Evolutionary conservation across 2,888 invertebrate genomes (phyloP).

Genomic region (Eupithecia inturbata): DNA sequence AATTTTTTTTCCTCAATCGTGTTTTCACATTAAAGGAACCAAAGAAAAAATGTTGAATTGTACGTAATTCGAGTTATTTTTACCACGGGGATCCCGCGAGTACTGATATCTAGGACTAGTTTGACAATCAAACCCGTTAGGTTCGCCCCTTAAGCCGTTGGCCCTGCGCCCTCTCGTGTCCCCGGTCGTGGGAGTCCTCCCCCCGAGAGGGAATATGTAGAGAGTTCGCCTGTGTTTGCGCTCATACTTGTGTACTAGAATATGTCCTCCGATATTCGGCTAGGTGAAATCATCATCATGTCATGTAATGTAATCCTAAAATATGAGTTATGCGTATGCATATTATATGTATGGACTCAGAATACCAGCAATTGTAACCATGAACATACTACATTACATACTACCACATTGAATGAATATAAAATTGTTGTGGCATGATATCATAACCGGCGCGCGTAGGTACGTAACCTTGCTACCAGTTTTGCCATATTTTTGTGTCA

Average conservation of each 20-base stretch:
- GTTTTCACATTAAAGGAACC: too few relatives aligned
- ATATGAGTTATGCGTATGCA: background rate
- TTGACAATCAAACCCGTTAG: too few relatives aligned
- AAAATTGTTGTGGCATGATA: constrained; percentile 27
- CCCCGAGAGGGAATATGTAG: too few relatives aligned
- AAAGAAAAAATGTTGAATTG: too few relatives aligned
- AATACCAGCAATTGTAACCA: background rate
- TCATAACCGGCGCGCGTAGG: constrained; percentile 17
- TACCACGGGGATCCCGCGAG: too few relatives aligned
- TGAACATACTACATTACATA: background rate
- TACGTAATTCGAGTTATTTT: too few relatives aligned
- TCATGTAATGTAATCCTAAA: background rate
- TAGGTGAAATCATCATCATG: background rate
- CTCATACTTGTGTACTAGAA: background rate
- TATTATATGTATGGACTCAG: background rate
- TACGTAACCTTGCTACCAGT: constrained; percentile 29
- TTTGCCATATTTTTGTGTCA: constrained; percentile 18
- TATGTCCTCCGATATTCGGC: background rate
- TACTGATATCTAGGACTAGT: too few relatives aligned
- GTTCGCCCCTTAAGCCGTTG: too few relatives aligned
- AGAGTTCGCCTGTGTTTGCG: background rate
- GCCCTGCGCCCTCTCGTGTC: too few relatives aligned
- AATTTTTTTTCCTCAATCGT: too few relatives aligned
- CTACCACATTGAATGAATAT: background rate
- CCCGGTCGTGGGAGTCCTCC: too few relatives aligned